Percentiles rank a stretch among this genome's conserved stretches.
phyloP scores from a whole-genome alignment of 1,140 invertebrate species.

The Drosophila nigrodunni region DNA sequence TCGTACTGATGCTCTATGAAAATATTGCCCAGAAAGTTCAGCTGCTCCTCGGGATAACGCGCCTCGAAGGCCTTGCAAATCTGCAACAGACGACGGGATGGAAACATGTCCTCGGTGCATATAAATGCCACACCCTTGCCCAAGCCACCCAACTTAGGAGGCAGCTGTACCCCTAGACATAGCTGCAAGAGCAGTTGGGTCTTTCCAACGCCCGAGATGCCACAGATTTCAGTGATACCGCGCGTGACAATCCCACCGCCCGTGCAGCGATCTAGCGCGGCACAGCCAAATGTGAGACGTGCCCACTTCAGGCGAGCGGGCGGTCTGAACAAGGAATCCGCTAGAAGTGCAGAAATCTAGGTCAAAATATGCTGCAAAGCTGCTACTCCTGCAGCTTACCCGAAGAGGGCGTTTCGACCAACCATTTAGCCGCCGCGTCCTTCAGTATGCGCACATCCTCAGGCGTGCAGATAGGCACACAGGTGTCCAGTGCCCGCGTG shows the following conservation, averaged over 20 bases:
- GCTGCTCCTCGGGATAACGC: constrained; percentile 57
- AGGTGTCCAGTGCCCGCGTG: constrained; percentile 19
- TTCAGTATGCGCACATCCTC: constrained; percentile 76
- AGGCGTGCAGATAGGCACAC: constrained; percentile 62
- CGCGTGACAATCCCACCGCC: constrained; percentile 90
- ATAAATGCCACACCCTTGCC: constrained; percentile 89
- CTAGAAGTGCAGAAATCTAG: constrained; percentile 22
- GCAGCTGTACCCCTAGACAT: constrained; percentile 84
- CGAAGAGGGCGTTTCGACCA: constrained; percentile 55
- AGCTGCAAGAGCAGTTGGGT: constrained; percentile 93
- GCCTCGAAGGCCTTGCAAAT: constrained; percentile 76
- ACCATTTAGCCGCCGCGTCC: constrained; percentile 73
- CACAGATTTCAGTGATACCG: constrained; percentile 93
- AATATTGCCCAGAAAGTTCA: constrained; percentile 74
- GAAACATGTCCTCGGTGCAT: constrained; percentile 91
- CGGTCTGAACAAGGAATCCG: constrained; percentile 61
- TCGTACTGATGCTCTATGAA: constrained; percentile 85
- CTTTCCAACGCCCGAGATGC: constrained; percentile 93
- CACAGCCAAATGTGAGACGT: constrained; percentile 87
- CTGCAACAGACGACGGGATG: constrained; percentile 88
- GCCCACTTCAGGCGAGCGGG: constrained; percentile 72
- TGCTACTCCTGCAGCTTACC: constrained; percentile 31
- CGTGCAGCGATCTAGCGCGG: constrained; percentile 87
- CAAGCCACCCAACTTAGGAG: constrained; percentile 67
- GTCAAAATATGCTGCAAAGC: neutral